These are phyloP conservation scores for Eupeodes luniger DNA, from an alignment of 2,888 invertebrate species.

Conservation along the genomic window DNA sequence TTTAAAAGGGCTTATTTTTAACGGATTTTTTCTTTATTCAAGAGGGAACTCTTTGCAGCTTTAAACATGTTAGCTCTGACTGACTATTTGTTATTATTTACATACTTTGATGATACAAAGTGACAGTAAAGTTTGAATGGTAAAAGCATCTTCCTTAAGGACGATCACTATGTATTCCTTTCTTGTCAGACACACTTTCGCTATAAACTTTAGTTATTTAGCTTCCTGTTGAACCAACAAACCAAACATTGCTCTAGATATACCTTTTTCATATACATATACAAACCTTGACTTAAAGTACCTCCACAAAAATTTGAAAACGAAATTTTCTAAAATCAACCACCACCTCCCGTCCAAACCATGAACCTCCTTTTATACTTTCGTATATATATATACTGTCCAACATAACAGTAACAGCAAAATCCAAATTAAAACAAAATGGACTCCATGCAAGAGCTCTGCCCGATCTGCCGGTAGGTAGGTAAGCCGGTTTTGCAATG, in stretches of 20 bases:
- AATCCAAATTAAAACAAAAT: constrained; percentile 58
- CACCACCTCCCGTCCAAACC: neutral
- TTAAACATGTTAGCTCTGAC: too few species aligned
- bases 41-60: too few species aligned
- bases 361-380: neutral
- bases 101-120: too few species aligned
- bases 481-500: constrained; percentile 20
- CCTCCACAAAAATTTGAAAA: constrained; percentile 34
- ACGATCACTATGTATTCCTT: neutral
- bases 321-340: constrained; percentile 26
- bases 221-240: constrained; percentile 14
- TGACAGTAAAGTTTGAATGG: too few species aligned
- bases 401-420: constrained; percentile 15
- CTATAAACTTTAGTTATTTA: neutral
- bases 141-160: too few species aligned
- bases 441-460: constrained; percentile 28
- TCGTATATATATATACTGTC: too few species aligned
- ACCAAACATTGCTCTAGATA: neutral
- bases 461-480: constrained; percentile 10
- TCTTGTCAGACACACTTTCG: constrained; percentile 8
- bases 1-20: too few species aligned
- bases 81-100: too few species aligned
- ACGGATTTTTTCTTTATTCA: too few species aligned
- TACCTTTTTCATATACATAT: neutral
- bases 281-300: constrained; percentile 23